Conservation (phyloP, 2,113 vertebrate species). For the Saccopteryx leptura region DNA sequence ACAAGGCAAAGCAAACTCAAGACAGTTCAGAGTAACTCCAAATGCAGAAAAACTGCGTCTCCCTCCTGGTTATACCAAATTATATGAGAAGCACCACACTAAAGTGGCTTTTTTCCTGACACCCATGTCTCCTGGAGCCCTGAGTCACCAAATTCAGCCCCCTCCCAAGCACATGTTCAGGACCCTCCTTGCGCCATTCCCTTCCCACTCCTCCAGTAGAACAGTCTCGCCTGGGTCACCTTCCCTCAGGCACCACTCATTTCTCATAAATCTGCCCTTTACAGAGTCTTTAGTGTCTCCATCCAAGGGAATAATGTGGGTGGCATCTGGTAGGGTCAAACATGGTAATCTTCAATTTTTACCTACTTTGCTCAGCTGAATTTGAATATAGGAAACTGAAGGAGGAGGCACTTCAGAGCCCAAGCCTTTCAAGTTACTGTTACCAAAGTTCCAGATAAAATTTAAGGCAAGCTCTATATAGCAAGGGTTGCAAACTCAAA, state of each 20-base stretch:
- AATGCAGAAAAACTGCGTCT: not conserved
- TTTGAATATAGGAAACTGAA: not conserved
- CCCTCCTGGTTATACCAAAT: not conserved
- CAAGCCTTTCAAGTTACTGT: not conserved
- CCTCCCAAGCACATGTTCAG: not conserved
- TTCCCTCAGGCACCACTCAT: not conserved
- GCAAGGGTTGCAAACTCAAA: not conserved
- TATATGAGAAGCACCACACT: not conserved
- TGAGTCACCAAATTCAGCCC: not conserved
- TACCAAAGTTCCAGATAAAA: conserved; percentile 1
- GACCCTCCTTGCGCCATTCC: not conserved
- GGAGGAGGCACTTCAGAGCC: not conserved
- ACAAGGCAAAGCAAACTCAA: conserved; percentile 53
- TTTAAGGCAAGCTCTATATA: conserved; percentile 37
- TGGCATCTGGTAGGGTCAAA: conserved; percentile 25
- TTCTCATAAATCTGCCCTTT: conserved; percentile 24
- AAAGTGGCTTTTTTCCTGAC: not conserved
- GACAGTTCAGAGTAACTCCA: not conserved
- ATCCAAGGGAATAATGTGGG: not conserved
- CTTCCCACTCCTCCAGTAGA: not conserved
- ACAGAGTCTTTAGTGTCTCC: not conserved
- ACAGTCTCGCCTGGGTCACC: not conserved
- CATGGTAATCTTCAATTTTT: not conserved
- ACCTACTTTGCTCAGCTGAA: not conserved
- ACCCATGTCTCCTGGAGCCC: not conserved